Percentiles rank a stretch among this genome's conserved stretches.
phyloP scores from a whole-genome alignment of 1,140 invertebrate genomes.

The roundworm (Caenorhabditis elegans) region WBcel235 BX284602.5:15244501-15245000 shows the following conservation, averaged over 20 bases:
- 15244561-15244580: slow-evolving; percentile 4
- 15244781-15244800: too few species aligned
- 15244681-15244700: slow-evolving; percentile 40
- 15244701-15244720: slow-evolving; percentile 38
- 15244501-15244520: too few species aligned
- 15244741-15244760: slow-evolving; percentile 21
- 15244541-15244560: slow-evolving; percentile 4
- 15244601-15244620: slow-evolving; percentile 1
- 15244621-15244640: not conserved
- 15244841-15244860: not conserved
- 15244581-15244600: not conserved
- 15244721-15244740: slow-evolving; percentile 32
- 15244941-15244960: not conserved
- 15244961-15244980: not conserved
- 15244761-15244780: not conserved
- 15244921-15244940: not conserved
- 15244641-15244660: slow-evolving; percentile 49
- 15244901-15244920: too few species aligned
- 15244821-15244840: not conserved
- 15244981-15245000: not conserved
- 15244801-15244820: not conserved
- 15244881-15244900: not conserved
- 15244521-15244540: not conserved
- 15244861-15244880: slow-evolving; percentile 1
- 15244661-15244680: slow-evolving; percentile 39